Base-by-base conservation (phyloP, 1,140 invertebrate species). In the Heterodera schachtii region DNA sequence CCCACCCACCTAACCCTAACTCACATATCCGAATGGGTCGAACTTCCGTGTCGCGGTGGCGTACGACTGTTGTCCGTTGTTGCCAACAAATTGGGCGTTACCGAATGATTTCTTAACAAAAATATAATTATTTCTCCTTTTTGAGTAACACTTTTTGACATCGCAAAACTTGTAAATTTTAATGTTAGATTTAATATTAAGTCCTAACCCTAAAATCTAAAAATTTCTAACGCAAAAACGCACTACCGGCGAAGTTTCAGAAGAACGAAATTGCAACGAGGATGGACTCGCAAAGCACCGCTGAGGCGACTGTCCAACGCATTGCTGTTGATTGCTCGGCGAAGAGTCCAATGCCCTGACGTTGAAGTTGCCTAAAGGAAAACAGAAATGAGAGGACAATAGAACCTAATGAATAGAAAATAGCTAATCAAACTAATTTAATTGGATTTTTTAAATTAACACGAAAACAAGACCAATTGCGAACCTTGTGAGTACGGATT, bases 11-110 rank as follows among this genome's bases (percentile, higher is more conserved):
- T n/a, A n/a, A n/a, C n/a, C n/a, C n/a, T n/a, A 9, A 71, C 69
- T 71, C 44, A 71, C 69, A 71, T 71, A 71, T 71, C 69, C 69
- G 16, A 71, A 71, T 19, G 69, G 69, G 69, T 71, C 69, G 41
- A 21, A 71, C 41, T 31, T 71, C 41, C 11, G 19, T 49, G 69
- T n/a, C 13, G 69, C 69, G 16, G 13, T 71, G 31, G 3, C 69
- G 16, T 71, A 71, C 21, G 69, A 71, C 69, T 9, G 9, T 43
- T 16, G 69, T 43, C 19, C 19, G 44, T 71, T 71, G 31, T 41
- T 43, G 11, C 41, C 5, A 43, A 5, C 8, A 31, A 11, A 41
- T 31, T 11, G 1, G 41, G 8, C 69, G 69, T 71, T 41, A 3
- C 31, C 69, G 16, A 16, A 71, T 46, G 19, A 7, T 71, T 71